phyloP scores from a whole-genome alignment of 1,140 invertebrate species.

The Heterodera carotae region DNA sequence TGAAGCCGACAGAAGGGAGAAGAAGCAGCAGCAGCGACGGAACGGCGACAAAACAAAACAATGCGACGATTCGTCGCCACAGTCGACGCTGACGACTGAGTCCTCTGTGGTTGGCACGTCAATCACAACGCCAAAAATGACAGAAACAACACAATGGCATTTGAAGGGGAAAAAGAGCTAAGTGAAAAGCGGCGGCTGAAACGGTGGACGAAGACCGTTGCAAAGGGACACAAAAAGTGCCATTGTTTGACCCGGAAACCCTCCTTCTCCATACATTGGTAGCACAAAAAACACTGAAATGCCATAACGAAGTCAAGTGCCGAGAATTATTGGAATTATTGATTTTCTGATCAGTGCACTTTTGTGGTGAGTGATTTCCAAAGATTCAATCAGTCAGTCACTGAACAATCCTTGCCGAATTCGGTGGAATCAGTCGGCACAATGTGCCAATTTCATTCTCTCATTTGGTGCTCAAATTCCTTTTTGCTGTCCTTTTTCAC shows the following conservation, averaged over 20 bases:
- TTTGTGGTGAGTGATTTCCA: not conserved
- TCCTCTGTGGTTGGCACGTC: not conserved
- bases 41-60: not conserved
- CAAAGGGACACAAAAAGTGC: not conserved
- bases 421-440: too few species aligned
- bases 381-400: not conserved
- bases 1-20: not conserved
- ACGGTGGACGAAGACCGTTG: not conserved
- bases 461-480: not conserved
- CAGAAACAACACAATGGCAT: not conserved
- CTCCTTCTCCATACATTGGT: too few species aligned
- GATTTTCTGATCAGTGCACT: too few species aligned
- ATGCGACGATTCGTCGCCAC: constrained; percentile 9
- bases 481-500: not conserved
- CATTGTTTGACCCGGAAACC: not conserved
- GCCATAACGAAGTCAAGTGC: too few species aligned
- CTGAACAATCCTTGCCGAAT: too few species aligned
- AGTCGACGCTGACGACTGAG: constrained; percentile 4
- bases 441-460: not conserved
- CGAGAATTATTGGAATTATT: too few species aligned
- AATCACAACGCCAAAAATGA: not conserved
- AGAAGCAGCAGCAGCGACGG: not conserved
- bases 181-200: too few species aligned
- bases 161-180: not conserved
- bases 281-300: too few species aligned